A percentile compares a stretch with the other conserved stretches of the same genome.
Conservation (phyloP, 1,140 invertebrate genomes). For the Monomorium pharaonis region DNA sequence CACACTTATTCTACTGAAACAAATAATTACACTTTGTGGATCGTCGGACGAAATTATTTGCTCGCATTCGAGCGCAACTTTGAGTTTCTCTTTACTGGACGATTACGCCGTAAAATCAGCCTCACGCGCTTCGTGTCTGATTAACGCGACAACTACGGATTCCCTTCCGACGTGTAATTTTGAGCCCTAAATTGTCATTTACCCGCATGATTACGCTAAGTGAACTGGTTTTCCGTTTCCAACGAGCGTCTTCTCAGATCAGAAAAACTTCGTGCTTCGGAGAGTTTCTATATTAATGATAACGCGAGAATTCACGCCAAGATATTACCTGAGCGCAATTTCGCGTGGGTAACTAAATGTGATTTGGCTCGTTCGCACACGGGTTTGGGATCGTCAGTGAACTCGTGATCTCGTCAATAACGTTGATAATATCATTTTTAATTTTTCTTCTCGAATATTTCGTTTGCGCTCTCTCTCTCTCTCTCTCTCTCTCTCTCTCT, state of each 20-base stretch:
- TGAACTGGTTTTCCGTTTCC: conserved; percentile 16
- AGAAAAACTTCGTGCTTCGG: not conserved
- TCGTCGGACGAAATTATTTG: conserved; percentile 34
- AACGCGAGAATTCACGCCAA: conserved; percentile 32
- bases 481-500: not conserved
- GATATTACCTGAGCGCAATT: conserved; percentile 2
- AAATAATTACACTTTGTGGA: conserved; percentile 27
- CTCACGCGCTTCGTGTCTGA: conserved; percentile 40
- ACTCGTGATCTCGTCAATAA: not conserved
- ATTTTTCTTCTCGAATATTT: not conserved
- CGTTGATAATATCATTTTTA: not conserved
- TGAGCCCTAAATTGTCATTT: conserved; percentile 23
- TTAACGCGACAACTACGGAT: conserved; percentile 28
- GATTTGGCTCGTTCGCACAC: not conserved
- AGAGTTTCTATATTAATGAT: conserved; percentile 12
- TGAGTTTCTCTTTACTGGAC: conserved; percentile 23
- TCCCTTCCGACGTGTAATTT: conserved; percentile 9
- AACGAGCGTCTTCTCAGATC: not conserved
- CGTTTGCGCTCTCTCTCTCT: conserved; percentile 2
- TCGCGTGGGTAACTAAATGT: not conserved
- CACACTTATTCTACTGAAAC: not conserved
- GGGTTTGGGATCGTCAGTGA: not conserved
- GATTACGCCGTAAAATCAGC: conserved; percentile 47
- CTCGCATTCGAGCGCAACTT: not conserved
- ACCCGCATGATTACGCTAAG: conserved; percentile 6